phyloP scores from a whole-genome alignment of 2,113 vertebrate species.

The Arothron firmamentum region DNA sequence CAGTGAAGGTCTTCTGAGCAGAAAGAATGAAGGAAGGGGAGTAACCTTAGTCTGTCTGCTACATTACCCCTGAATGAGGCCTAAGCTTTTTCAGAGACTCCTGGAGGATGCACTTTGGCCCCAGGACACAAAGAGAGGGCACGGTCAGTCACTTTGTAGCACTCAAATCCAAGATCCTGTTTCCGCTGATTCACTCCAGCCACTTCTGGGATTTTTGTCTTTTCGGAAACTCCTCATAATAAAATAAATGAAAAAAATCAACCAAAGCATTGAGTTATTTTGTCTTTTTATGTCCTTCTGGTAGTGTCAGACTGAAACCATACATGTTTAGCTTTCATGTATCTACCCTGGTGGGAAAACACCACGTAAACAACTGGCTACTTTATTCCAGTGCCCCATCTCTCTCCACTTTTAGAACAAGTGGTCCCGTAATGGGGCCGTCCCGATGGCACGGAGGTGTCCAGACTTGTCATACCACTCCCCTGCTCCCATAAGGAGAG shows the following conservation, averaged over 20 bases:
- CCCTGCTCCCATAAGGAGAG: slow-evolving; percentile 6
- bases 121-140: slow-evolving; percentile 54
- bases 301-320: neutral
- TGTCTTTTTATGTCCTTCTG: too few relatives aligned
- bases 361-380: slow-evolving; percentile 57
- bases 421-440: slow-evolving; percentile 55
- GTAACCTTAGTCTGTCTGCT: slow-evolving; percentile 67
- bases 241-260: too few relatives aligned
- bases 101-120: slow-evolving; percentile 62
- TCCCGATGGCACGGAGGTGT: slow-evolving; percentile 52
- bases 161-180: slow-evolving; percentile 45
- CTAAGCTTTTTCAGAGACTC: slow-evolving; percentile 51
- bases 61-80: slow-evolving; percentile 70
- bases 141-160: slow-evolving; percentile 53
- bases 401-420: slow-evolving; percentile 64
- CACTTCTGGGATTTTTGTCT: slow-evolving; percentile 7
- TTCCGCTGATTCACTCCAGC: slow-evolving; percentile 30
- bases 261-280: too few relatives aligned
- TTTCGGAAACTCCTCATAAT: neutral
- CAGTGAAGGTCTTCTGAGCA: slow-evolving; percentile 42
- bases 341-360: slow-evolving; percentile 40
- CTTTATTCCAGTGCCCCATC: slow-evolving; percentile 48
- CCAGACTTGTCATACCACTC: slow-evolving; percentile 50
- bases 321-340: neutral
- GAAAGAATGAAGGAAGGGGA: slow-evolving; percentile 58